These are phyloP conservation scores for Malthinus flaveolus DNA, from an alignment of 2,888 invertebrate genomes.

Conservation along the genomic window DNA sequence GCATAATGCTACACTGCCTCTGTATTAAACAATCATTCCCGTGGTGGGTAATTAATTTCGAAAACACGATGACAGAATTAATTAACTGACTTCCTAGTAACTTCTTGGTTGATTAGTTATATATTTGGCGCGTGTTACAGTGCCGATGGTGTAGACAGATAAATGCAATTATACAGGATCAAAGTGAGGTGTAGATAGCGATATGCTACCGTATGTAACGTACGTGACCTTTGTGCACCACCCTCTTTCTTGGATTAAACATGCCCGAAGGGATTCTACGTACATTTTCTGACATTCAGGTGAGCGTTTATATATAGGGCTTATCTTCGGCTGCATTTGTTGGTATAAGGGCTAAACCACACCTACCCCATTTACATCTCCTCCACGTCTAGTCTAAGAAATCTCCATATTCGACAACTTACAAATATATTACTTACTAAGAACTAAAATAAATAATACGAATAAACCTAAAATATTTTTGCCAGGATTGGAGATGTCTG, in stretches of 20 bases:
- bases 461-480: too few relatives aligned
- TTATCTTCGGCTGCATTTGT: too few relatives aligned
- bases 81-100: conserved; percentile 23
- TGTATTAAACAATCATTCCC: conserved; percentile 21
- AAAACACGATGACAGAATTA: conserved; percentile 28
- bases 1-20: conserved; percentile 22
- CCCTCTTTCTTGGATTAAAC: conserved; percentile 42
- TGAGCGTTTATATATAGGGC: conserved; percentile 30
- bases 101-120: conserved; percentile 32
- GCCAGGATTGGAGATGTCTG: too few relatives aligned
- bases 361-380: too few relatives aligned
- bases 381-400: too few relatives aligned
- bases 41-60: conserved; percentile 25
- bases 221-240: conserved; percentile 48
- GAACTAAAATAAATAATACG: too few relatives aligned
- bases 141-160: conserved; percentile 28
- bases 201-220: conserved; percentile 47
- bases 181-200: conserved; percentile 41
- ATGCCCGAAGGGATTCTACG: conserved; percentile 50
- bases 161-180: conserved; percentile 35
- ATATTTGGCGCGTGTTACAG: conserved; percentile 24
- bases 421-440: too few relatives aligned
- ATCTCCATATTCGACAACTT: too few relatives aligned
- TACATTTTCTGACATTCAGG: conserved; percentile 50
- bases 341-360: too few relatives aligned